Base-by-base conservation (phyloP, 2,888 invertebrate species). In the Acanthoscelides obtectus region DNA sequence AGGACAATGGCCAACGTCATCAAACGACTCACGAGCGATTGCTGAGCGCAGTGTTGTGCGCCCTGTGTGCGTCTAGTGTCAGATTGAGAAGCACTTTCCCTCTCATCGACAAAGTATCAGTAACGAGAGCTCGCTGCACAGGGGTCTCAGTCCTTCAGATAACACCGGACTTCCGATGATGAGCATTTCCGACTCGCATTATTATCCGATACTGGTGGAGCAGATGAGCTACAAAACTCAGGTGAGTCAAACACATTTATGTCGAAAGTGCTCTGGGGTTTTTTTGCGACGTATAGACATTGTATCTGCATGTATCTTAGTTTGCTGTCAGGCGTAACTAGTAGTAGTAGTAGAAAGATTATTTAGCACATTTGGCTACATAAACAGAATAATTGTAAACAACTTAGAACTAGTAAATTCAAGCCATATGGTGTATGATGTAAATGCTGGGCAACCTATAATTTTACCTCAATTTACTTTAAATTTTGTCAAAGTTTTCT, bases 41-140 rank as follows among this genome's bases (percentile, higher is more conserved):
- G 0, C 83, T 95, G 69, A 92, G 93, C 75, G 93, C 97, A 0
- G 93, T 96, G 1, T 88, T 96, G 74, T 94, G 95, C 66, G 94
- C 97, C 0, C 87, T 98, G 75, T 95, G 96, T 81, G 91, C 92
- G 67, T 93, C 94, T 0, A 89, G 90, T 1, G 90, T 94, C 20
- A 89, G 93, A 73, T 85, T 94, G 27, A 89, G 93, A 45, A 91
- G 90, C 72, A 93, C 93, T 22, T 92, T 94, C 84, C 94, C 94
- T 6, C 89, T 94, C 72, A 86, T 93, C 70, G 90, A 0, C 79
- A 79, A 68, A 83, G 77, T 70, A 74, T 82, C 6, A 82, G 81
- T 74, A 77, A 81, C 2, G 85, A 86, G 66, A 87, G 85, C 76
- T 87, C 87, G 2, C 85, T 88, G 76, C 88, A 88, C 81, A 85